Evolutionary conservation across 2,888 invertebrate species (phyloP).

Genomic region (Ypsolopha sequella): DNA sequence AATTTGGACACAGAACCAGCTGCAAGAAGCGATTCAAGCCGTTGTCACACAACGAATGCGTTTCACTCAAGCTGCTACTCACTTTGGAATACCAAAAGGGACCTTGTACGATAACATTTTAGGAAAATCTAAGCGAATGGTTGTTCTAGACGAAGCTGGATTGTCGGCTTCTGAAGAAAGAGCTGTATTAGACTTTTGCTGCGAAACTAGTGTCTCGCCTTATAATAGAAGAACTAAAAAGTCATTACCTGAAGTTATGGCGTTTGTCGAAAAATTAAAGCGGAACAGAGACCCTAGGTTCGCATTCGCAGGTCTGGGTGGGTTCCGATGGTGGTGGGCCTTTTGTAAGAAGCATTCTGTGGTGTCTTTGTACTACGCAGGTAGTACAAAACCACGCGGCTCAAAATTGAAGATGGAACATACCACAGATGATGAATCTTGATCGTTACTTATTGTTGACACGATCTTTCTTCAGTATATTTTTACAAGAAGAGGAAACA

Average conservation of each 20-base stretch:
- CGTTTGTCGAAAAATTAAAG: constrained; percentile 75
- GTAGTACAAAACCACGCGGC: constrained; percentile 17
- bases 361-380: constrained; percentile 64
- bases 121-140: constrained; percentile 83
- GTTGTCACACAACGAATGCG: constrained; percentile 82
- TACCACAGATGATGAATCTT: constrained; percentile 30
- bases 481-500: too few relatives aligned
- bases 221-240: constrained; percentile 81
- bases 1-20: constrained; percentile 80
- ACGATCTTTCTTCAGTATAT: too few relatives aligned
- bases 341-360: constrained; percentile 85
- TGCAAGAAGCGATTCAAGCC: constrained; percentile 81
- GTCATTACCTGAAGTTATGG: constrained; percentile 72
- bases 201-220: constrained; percentile 77
- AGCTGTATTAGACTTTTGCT: constrained; percentile 78
- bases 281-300: constrained; percentile 72
- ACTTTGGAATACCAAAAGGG: constrained; percentile 81
- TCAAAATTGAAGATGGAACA: constrained; percentile 13
- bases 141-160: constrained; percentile 78
- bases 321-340: constrained; percentile 87
- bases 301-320: constrained; percentile 76
- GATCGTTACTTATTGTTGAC: constrained; percentile 3
- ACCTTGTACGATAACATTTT: constrained; percentile 83
- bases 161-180: constrained; percentile 73
- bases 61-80: constrained; percentile 80